Percentiles rank a stretch among this genome's conserved stretches.
These are phyloP conservation scores for Drosophila malerkotliana DNA, from an alignment of 1,140 invertebrate genomes.

Conservation along the genomic window DNA sequence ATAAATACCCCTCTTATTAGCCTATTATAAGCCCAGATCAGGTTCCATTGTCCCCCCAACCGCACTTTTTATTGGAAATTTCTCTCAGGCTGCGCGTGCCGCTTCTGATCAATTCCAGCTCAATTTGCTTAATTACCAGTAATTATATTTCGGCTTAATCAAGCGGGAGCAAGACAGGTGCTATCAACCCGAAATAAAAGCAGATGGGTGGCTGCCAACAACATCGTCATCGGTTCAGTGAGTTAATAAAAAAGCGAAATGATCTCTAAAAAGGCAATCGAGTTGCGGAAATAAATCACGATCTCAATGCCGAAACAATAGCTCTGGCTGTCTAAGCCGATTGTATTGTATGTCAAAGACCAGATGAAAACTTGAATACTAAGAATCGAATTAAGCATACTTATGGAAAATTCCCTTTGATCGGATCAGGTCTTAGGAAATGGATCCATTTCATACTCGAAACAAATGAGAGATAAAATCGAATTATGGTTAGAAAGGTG, in stretches of 20 bases:
- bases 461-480: neutral
- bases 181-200: conserved; percentile 18
- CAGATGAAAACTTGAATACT: conserved; percentile 25
- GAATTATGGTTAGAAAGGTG: neutral
- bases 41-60: conserved; percentile 48
- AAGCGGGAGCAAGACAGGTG: conserved; percentile 17
- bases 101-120: conserved; percentile 22
- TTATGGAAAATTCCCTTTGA: conserved; percentile 22
- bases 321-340: conserved; percentile 21
- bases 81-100: conserved; percentile 54
- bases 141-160: conserved; percentile 52
- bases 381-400: conserved; percentile 1
- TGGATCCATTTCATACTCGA: neutral
- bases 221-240: neutral
- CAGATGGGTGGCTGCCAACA: conserved; percentile 12
- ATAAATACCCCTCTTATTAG: conserved; percentile 21
- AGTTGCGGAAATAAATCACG: conserved; percentile 47
- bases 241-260: conserved; percentile 20
- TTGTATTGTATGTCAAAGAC: conserved; percentile 32
- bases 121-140: conserved; percentile 49
- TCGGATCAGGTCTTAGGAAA: conserved; percentile 5
- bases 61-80: conserved; percentile 19
- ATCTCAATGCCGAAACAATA: conserved; percentile 44
- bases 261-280: conserved; percentile 21
- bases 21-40: conserved; percentile 37